Conservation (phyloP, 2,797 vertebrate genomes). For the Valencia hispanica region DNA sequence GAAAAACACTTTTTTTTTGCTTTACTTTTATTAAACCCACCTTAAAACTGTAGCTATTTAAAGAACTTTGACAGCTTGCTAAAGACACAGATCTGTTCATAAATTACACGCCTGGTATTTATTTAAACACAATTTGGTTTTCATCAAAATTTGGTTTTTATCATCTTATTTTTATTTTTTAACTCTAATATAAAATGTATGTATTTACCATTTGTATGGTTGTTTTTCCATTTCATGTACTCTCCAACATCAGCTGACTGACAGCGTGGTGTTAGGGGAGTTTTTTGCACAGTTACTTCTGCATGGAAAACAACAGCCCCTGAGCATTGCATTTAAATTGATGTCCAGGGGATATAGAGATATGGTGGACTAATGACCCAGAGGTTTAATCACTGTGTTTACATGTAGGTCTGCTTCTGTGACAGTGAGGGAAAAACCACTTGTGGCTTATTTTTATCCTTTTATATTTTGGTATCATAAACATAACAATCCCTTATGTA, state of each 20-base stretch:
- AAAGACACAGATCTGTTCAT: neutral
- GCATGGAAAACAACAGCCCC: conserved; percentile 31
- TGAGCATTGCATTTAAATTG: conserved; percentile 31
- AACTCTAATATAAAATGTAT: neutral
- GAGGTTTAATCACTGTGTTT: conserved; percentile 64
- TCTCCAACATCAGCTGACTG: neutral
- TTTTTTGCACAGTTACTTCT: conserved; percentile 18
- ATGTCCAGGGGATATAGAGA: conserved; percentile 49
- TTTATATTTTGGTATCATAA: neutral
- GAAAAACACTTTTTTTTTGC: neutral
- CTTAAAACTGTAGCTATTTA: neutral
- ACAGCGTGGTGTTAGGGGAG: neutral
- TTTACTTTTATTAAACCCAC: neutral
- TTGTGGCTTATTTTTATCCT: no score
- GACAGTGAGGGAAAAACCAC: no score
- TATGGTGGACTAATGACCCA: conserved; percentile 62
- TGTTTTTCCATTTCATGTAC: neutral
- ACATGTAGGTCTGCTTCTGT: conserved; percentile 19
- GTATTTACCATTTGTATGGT: neutral
- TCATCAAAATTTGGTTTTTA: neutral
- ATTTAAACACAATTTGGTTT: neutral
- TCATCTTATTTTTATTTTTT: neutral
- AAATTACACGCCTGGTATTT: neutral
- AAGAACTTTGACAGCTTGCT: neutral
- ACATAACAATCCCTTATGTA: neutral